Conservation (phyloP, 2,888 invertebrate genomes). For the Autographa gamma region DNA sequence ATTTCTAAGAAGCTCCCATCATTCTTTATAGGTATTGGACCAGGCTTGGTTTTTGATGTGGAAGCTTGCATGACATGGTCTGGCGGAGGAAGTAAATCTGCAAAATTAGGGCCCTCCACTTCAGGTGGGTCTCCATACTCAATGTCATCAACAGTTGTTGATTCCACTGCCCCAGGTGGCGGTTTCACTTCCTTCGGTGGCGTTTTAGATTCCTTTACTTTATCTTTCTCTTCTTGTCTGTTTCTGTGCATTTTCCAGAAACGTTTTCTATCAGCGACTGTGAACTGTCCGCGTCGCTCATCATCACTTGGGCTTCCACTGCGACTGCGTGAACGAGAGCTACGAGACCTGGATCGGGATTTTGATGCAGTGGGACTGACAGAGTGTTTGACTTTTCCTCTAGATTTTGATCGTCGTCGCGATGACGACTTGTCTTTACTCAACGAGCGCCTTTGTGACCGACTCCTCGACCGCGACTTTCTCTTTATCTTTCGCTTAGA, state of each 20-base stretch:
- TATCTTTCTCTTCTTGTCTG: slow-evolving; percentile 72
- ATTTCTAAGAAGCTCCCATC: slow-evolving; percentile 97
- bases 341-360: slow-evolving; percentile 69
- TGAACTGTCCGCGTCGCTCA: slow-evolving; percentile 83
- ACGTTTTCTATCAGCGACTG: slow-evolving; percentile 83
- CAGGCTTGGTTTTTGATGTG: slow-evolving; percentile 84
- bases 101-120: slow-evolving; percentile 84
- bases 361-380: slow-evolving; percentile 59
- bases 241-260: slow-evolving; percentile 83
- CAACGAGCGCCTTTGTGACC: slow-evolving; percentile 67
- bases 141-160: slow-evolving; percentile 75
- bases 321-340: slow-evolving; percentile 70
- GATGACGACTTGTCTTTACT: slow-evolving; percentile 65
- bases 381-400: slow-evolving; percentile 63
- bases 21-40: slow-evolving; percentile 93
- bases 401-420: slow-evolving; percentile 68
- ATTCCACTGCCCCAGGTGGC: slow-evolving; percentile 81
- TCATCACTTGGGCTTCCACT: slow-evolving; percentile 78
- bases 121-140: slow-evolving; percentile 85
- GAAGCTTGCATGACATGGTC: slow-evolving; percentile 73
- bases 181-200: slow-evolving; percentile 80
- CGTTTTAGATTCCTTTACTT: slow-evolving; percentile 66
- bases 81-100: slow-evolving; percentile 73
- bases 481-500: slow-evolving; percentile 65
- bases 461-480: slow-evolving; percentile 71